Base-by-base conservation (phyloP, 2,888 invertebrate genomes). In the Morpho helenor region DNA sequence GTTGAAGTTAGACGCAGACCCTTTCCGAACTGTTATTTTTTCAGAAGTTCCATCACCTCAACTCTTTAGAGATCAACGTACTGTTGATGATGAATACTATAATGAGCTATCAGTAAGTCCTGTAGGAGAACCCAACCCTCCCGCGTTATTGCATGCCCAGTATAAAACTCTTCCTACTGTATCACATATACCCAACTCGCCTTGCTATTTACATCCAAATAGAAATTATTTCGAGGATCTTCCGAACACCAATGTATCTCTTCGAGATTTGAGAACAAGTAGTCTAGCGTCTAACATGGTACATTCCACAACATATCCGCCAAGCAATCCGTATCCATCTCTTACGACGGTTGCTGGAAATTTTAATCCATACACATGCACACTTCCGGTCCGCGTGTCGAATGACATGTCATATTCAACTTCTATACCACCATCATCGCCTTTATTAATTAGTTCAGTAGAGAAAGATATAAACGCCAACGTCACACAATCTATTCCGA, bases 341-440 rank as follows among this genome's bases (percentile, higher is more conserved):
- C 69, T 91, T 68, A 87, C 91, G 63, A 87, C 91, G 54, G 90
- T 91, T 57, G 89, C 89, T 59, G 90, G 89, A 64, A 85, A 87
- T 51, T 89, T 82, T 70, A 90, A 89, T 70, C 87, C 90, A 31
- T 88, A 88, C 69, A 88, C 88, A 8, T 84, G 82, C 71, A 77
- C 80, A 52, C 75, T 83, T 45, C 85, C 88, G 44, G 79, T 79
- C 63, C 79, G 77, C 60, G 68, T 72, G 61, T 75, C 82, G 50
- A 77, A 77, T 65, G 80, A 77, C 61, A 73, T 69, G 61, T 71
- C 69, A 65, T 70, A 74, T 57, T 67, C 75, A 8, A 71, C 64
- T 69, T 68, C 77, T 61, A 76, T 76, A 66, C 69, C 79, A 57
- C 78, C 79, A 64, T 73, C 71, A 52, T 73, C 76, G 54, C 75